Base-by-base conservation (phyloP, 2,113 vertebrate species). In the Hyperopisus bebe region DNA sequence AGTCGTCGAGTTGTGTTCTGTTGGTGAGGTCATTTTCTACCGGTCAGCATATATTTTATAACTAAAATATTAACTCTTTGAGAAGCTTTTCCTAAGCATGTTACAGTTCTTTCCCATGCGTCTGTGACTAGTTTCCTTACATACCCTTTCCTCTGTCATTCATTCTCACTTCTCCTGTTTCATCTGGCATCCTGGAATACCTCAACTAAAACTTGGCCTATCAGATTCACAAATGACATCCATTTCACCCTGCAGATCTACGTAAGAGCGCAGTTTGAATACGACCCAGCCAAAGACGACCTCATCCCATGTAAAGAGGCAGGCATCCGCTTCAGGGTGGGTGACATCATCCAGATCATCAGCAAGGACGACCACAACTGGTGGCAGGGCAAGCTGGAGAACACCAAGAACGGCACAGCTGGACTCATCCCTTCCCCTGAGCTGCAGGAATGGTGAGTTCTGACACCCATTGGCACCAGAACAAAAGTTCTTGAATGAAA, bases 361-460 rank as follows among this genome's bases (percentile, higher is more conserved):
- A 98, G 98, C 94, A 98, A 99, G 93, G 98, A 99, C 0, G 98
- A 98, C 5, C 96, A 97, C 91, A 99, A 98, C 95, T 99, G 98
- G 98, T 99, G 98, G 98, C 98, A 99, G 97, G 98, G 98, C 92
- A 98, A 98, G 95, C 96, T 99, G 93, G 98, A 99, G 94, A 99
- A 99, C 94, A 98, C 98, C 86, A 99, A 99, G 96, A 99, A 99
- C 50, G 98, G 97, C 92, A 99, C 98, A 0, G 98, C 98, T 0
- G 98, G 98, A 53, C 98, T 99, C 93, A 99, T 99, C 94, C 98
- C 98, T 90, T 99, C 98, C 87, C 98, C 98, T 6, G 98, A 99
- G 90, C 98, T 99, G 86, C 98, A 99, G 94, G 98, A 99, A 96
- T 99, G 98, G 98, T 99, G 96, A 94, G 97, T 92, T n/a, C 17